phyloP scores from a whole-genome alignment of 2,113 vertebrate species.

The Cairina moschata region DNA sequence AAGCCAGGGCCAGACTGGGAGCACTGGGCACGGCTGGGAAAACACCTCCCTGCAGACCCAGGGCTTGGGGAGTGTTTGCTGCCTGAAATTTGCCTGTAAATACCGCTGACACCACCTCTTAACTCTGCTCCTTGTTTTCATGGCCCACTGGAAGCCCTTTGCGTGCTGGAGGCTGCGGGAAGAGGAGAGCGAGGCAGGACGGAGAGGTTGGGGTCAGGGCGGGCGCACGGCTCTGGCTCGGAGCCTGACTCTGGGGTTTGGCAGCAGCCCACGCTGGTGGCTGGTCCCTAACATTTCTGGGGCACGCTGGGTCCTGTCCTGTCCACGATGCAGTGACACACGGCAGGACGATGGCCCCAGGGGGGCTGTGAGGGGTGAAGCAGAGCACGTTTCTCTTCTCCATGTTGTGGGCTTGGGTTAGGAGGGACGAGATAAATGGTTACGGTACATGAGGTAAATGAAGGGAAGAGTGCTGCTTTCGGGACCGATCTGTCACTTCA shows the following conservation, averaged over 20 bases:
- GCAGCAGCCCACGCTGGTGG: neutral
- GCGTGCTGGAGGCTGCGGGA: neutral
- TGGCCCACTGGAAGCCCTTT: neutral
- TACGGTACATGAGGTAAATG: neutral
- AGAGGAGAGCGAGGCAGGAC: neutral
- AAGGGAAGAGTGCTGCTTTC: neutral
- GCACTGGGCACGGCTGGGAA: neutral
- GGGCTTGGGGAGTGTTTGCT: neutral
- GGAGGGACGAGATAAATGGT: neutral
- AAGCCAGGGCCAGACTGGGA: neutral
- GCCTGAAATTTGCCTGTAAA: neutral
- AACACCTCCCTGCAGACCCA: neutral
- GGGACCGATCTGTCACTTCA: neutral
- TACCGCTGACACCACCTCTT: neutral
- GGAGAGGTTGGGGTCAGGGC: neutral
- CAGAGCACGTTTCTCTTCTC: rapidly evolving
- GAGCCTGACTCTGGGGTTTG: neutral
- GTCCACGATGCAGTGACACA: neutral
- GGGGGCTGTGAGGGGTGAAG: neutral
- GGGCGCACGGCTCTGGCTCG: rapidly evolving
- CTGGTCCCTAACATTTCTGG: neutral
- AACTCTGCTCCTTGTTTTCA: neutral
- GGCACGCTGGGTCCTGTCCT: neutral
- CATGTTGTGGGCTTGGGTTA: neutral
- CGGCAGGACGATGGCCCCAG: neutral